These are phyloP conservation scores for Limosa lapponica DNA, from an alignment of 2,797 vertebrate genomes.

Conservation along the genomic window DNA sequence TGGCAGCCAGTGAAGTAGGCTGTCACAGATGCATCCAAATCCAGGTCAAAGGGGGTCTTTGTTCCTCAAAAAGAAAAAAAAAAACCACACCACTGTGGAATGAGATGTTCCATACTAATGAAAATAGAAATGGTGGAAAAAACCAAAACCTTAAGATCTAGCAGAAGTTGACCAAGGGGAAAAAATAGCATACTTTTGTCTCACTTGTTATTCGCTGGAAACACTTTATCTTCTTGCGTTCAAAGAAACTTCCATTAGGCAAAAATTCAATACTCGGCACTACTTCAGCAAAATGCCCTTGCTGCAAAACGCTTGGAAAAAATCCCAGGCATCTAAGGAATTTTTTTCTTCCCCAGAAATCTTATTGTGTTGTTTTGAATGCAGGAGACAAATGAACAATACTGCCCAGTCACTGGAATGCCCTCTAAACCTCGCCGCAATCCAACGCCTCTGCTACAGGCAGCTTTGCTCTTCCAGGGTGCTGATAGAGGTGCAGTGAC, in stretches of 20 bases:
- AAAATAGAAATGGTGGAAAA: slow-evolving; percentile 52
- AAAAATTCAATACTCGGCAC: not conserved
- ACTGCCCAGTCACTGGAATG: not conserved
- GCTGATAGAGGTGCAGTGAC: not conserved
- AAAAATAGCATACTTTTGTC: not conserved
- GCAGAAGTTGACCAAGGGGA: slow-evolving; percentile 8
- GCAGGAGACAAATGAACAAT: not conserved
- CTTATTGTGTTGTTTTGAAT: slow-evolving; percentile 17
- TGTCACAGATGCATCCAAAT: slow-evolving; percentile 71
- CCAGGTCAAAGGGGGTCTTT: slow-evolving; percentile 70
- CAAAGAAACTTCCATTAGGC: slow-evolving; percentile 25
- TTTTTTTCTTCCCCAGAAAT: not conserved
- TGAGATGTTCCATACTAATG: slow-evolving; percentile 28
- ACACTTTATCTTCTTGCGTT: slow-evolving; percentile 25
- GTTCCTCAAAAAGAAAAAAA: slow-evolving; percentile 21
- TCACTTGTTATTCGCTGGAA: not conserved
- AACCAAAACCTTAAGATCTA: not conserved
- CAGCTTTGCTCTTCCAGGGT: not conserved
- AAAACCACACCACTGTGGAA: not conserved
- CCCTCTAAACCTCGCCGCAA: not conserved
- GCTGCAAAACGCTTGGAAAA: not conserved
- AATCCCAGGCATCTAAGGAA: slow-evolving; percentile 2
- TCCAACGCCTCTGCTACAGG: not conserved
- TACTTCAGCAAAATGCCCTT: not conserved
- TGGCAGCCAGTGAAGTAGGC: slow-evolving; percentile 66